Conservation (phyloP, 2,888 invertebrate genomes). For the Sphinx pinastri region DNA sequence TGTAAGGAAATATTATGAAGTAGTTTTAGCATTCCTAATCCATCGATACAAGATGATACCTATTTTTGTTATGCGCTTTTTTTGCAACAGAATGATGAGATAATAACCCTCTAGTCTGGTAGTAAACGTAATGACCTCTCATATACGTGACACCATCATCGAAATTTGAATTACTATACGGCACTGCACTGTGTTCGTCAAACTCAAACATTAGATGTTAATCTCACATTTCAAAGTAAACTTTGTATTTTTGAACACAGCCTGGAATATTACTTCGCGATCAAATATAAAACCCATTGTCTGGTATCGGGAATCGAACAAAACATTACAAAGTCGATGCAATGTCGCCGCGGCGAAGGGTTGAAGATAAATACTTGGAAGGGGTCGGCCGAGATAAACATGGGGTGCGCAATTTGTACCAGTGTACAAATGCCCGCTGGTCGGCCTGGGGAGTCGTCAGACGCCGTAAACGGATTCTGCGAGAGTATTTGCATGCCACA, state of each 20-base stretch:
- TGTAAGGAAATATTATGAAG: no score
- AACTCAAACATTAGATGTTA: no score
- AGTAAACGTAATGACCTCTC: no score
- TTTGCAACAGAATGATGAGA: no score
- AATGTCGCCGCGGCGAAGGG: conserved; percentile 68
- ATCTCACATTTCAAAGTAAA: neutral
- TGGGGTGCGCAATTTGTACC: conserved; percentile 80
- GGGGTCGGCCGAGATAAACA: conserved; percentile 78
- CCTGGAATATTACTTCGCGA: conserved; percentile 13
- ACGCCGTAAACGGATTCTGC: neutral
- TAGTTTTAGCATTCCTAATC: no score
- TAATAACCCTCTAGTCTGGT: no score
- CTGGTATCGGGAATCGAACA: conserved; percentile 59
- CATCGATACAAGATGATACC: no score
- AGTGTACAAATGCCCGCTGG: conserved; percentile 66
- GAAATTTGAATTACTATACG: no score
- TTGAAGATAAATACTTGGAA: conserved; percentile 76
- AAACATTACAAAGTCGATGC: conserved; percentile 74
- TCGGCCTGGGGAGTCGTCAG: conserved; percentile 26
- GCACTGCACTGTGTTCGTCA: no score
- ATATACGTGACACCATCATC: no score
- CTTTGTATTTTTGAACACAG: neutral
- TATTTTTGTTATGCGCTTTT: no score
- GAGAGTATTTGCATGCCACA: neutral
- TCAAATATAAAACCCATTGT: conserved; percentile 32